Base-by-base conservation (phyloP, 2,113 vertebrate genomes). In the Pedionomus torquatus region DNA sequence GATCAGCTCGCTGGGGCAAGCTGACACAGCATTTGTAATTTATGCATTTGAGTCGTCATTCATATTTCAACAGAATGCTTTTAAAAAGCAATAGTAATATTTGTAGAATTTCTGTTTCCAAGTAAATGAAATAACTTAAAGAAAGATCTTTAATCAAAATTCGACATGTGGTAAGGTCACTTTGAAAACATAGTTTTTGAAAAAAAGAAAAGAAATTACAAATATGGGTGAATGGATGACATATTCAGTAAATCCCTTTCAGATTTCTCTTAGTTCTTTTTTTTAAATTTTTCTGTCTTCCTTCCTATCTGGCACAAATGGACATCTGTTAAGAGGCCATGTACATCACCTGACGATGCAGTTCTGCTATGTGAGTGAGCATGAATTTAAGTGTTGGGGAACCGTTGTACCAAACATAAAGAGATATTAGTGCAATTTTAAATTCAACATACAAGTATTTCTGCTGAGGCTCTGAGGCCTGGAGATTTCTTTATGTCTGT, bases 81-180 rank as follows among this genome's bases (percentile, higher is more conserved):
- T 84, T 93, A 95, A 71, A 95, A 97, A 87, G 64, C 72, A 95
- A 89, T 85, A 93, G 95, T 95, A 94, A 83, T 74, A 95, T 95
- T 85, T 92, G 77, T 69, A 81, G 87, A 85, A 80, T 43, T 89
- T 79, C 78, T 93, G 65, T 77, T 91, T 87, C 49, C 43, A 79
- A 87, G 49, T 55, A 86, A 96, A 94, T 93, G 85, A 93, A 94
- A 94, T 83, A 93, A 94, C 26, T 68, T 65, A 91, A 93, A 74
- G 54, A 90, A 96, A 92, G 44, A 86, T 82, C 49, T 63, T 41
- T 37, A 94, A 69, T 82, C 65, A 87, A 58, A 77, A 54, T n/a
- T 39, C 0, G 0, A 58, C 71, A 92, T 81, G 89, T 65, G 79
- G 64, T 48, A 35, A 41, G 91, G 75, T 89, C 54, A 54, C 30